A percentile compares a stretch with the other conserved stretches of the same genome.
Conservation (phyloP, 2,888 invertebrate species). For the Lepidocyrtinus sp. region DNA sequence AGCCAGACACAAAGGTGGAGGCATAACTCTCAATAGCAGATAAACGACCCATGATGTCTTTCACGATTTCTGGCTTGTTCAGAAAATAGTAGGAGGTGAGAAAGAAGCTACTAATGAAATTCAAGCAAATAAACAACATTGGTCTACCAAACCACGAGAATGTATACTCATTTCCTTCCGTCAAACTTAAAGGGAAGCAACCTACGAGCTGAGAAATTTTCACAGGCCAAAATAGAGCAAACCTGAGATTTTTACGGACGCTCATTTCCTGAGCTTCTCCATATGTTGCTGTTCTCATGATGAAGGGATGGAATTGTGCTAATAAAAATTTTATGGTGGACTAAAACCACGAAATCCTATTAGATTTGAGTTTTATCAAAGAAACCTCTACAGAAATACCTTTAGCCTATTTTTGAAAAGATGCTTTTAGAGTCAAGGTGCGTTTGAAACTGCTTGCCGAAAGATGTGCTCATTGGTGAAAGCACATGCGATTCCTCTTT, state of each 20-base stretch:
- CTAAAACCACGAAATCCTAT: neutral
- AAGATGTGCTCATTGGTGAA: no score
- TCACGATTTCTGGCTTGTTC: constrained; percentile 36
- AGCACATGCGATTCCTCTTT: no score
- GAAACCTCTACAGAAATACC: neutral
- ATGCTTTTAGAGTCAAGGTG: no score
- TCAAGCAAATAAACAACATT: neutral
- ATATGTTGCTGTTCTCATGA: constrained; percentile 3
- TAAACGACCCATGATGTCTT: constrained; percentile 37
- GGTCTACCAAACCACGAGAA: constrained; percentile 25
- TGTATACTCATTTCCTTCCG: constrained; percentile 17
- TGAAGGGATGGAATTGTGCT: neutral
- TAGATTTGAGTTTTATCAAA: neutral
- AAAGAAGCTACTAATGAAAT: neutral
- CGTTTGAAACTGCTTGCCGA: no score
- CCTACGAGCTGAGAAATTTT: constrained; percentile 29
- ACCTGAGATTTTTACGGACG: constrained; percentile 1
- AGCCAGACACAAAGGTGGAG: constrained; percentile 15
- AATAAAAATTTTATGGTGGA: neutral
- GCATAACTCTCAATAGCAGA: constrained; percentile 39
- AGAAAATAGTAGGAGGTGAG: constrained; percentile 15
- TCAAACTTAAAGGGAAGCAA: constrained; percentile 19
- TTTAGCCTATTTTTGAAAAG: neutral
- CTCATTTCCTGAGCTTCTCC: neutral
- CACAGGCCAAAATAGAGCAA: neutral